Evolutionary conservation across 2,797 vertebrate species (phyloP), one percentile per base, ranked within the genome.

Genomic region (Morus bassanus): DNA sequence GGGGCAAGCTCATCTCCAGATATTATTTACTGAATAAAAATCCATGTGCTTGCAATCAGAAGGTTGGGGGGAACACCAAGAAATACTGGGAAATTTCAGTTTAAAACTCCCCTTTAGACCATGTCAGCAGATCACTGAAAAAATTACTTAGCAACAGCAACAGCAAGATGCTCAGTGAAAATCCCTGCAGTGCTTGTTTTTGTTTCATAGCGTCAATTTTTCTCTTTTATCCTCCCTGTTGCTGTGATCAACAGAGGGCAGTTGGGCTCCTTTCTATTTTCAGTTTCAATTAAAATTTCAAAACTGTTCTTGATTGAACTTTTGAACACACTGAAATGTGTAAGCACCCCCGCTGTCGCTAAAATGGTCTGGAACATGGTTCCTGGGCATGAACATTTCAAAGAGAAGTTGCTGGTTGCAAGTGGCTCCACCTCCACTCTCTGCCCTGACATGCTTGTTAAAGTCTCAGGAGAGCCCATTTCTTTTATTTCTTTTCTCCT

Each of bases 241-340:
- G 74, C 83, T 95, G 91, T 93, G 80, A 94, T 95, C 95, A 95
- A 68, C 91, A 91, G 83, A 95, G 94, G 91, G 90, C 80, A 91
- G 67, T 86, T 95, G 51, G 85, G 35, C 60, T 95, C 37, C 79
- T 96, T 95, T 96, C 95, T 95, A 79, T 94, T 94, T 96, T 93
- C 74, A 77, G 90, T 92, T 96, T 96, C 74, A 92, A 92, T 96
- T 95, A 94, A 97, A 96, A 95, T 91, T 91, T 96, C 80, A 89
- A 53, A 95, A 85, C 82, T 64, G 54, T 63, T 94, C 68, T 87
- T 82, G 65, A 85, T 8, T 88, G 94, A 97, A 95, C 85, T 94
- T 95, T 87, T 89, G 91, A 95, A 67, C 60, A 82, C 51, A 22
- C 18, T 16, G 51, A 91, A 78, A 95, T 85, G 63, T 76, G 86